phyloP scores from a whole-genome alignment of 1,140 invertebrate genomes.

The Panonychus citri region DNA sequence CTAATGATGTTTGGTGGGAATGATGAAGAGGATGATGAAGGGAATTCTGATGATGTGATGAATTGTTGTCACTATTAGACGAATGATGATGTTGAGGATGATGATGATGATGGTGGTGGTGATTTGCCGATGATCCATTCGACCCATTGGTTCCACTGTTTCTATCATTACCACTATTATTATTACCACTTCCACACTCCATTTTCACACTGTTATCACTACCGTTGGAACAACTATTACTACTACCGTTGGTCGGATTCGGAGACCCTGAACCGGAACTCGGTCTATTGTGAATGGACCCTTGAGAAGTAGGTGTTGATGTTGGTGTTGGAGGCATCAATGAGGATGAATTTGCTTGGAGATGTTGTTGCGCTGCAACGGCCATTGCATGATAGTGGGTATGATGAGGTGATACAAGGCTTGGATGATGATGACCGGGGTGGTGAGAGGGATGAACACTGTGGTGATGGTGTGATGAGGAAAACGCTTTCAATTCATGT shows the following conservation, averaged over 20 bases:
- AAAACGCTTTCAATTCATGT: too few relatives aligned
- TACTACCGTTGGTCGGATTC: too few relatives aligned
- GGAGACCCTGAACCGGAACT: too few relatives aligned
- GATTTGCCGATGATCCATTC: not conserved
- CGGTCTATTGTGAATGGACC: not conserved
- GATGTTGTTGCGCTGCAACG: too few relatives aligned
- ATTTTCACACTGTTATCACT: not conserved
- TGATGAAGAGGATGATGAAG: not conserved
- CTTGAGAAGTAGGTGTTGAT: constrained; percentile 9
- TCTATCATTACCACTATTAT: not conserved
- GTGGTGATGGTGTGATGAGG: too few relatives aligned
- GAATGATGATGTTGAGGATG: constrained; percentile 3
- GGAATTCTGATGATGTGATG: not conserved
- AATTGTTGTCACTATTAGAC: not conserved
- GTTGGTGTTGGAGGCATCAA: constrained; percentile 10
- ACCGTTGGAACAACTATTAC: not conserved
- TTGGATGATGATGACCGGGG: too few relatives aligned
- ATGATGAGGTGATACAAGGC: too few relatives aligned
- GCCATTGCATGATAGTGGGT: too few relatives aligned
- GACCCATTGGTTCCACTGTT: not conserved
- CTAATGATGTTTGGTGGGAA: not conserved
- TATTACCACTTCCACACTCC: not conserved
- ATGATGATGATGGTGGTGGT: not conserved
- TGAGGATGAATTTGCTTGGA: too few relatives aligned
- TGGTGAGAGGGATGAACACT: too few relatives aligned